phyloP scores from a whole-genome alignment of 2,888 invertebrate genomes.

The Prosopocoilus inquinatus region DNA sequence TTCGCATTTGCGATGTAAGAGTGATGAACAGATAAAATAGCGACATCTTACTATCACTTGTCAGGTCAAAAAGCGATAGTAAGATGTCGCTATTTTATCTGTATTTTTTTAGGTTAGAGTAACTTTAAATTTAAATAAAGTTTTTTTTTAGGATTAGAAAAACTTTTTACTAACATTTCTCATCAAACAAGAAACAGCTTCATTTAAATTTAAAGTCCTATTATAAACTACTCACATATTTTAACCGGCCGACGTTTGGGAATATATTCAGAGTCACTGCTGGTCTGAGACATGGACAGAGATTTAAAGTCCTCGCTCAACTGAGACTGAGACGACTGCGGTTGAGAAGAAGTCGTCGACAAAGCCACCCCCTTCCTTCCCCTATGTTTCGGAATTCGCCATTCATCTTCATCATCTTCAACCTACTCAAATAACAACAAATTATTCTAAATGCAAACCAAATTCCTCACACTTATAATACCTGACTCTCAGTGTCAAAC shows the following conservation, averaged over 20 bases:
- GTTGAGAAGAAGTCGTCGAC: not conserved
- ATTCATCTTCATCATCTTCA: not conserved
- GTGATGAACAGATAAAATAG: too few species aligned
- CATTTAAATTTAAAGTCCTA: too few species aligned
- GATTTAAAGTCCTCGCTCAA: not conserved
- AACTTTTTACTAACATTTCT: too few species aligned
- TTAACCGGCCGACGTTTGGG: not conserved
- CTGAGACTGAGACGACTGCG: not conserved
- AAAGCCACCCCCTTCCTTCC: not conserved
- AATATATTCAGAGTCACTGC: not conserved
- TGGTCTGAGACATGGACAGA: not conserved
- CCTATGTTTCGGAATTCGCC: not conserved
- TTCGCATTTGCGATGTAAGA: too few species aligned
- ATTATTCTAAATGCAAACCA: not conserved
- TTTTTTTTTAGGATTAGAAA: too few species aligned
- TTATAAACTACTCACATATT: not conserved
- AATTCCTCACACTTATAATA: not conserved
- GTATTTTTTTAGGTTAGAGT: too few species aligned
- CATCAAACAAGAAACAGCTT: too few species aligned
- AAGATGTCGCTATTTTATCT: too few species aligned
- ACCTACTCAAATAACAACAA: not conserved
- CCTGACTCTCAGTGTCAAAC: conserved; percentile 11
- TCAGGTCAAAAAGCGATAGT: too few species aligned
- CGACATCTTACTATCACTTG: too few species aligned
- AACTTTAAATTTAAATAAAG: too few species aligned